Evolutionary conservation across 2,797 vertebrate species (phyloP), one percentile per base, ranked within the genome.

Genomic region (Tokudaia tokunoshimensis): DNA sequence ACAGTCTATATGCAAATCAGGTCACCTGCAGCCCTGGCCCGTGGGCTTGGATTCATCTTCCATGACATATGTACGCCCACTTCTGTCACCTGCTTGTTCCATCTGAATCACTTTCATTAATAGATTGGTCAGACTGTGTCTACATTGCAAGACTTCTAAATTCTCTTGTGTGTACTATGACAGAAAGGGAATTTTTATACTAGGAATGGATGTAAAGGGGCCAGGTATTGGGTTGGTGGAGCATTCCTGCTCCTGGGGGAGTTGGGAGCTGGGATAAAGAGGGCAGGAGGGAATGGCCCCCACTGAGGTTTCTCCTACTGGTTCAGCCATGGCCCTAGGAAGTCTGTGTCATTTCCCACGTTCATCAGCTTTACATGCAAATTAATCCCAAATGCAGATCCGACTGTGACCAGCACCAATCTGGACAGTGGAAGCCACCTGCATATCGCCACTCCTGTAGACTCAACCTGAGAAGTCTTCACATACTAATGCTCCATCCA

Each of bases 91-190:
- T 78, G 50, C 50, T 89, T 31, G 0, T 78, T 95, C 92, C 29
- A n/a, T 78, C 83, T 94, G 89, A 88, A 63, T 83, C 52, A 61
- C 13, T 61, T 75, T 92, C 87, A 59, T 95, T 85, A 92, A 89
- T 31, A 92, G 86, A 82, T 74, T 65, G 6, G 74, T 31, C 52
- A 78, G 37, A 26, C 83, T 78, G 55, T 79, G 11, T 89, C 86
- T 89, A 24, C 12, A 76, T n/a, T 61, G 29, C 19, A 47, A 76
- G 55, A 24, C 17, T 76, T 55, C 29, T 72, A 31, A 88, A 47
- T 91, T 89, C 22, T 82, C 19, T 20, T 19, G 75, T 76, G 59
- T 29, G 50, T 84, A 72, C 63, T 67, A 65, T 19, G 37, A 76
- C 75, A 41, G 37, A 89, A 24, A 44, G 10, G 19, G 26, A 61